Percentiles rank a stretch among this genome's conserved stretches.
These are phyloP conservation scores for Amblyraja radiata DNA, from an alignment of 2,797 vertebrate species.

Conservation along the genomic window DNA sequence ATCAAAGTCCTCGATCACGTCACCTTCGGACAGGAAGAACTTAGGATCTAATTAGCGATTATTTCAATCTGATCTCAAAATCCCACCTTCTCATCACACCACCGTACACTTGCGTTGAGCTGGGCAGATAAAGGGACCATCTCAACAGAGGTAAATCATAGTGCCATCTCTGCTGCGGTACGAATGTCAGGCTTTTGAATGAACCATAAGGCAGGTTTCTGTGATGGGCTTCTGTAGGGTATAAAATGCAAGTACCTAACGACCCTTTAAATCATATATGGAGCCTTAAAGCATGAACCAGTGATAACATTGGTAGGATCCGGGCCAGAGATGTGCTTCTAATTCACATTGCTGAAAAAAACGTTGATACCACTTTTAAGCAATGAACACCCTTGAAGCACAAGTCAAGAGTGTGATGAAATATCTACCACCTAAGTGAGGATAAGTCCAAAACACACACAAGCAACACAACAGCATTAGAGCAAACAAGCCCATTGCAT, in stretches of 20 bases:
- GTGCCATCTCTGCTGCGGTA: background rate
- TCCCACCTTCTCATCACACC: background rate
- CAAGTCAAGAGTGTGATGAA: too few relatives aligned
- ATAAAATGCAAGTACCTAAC: background rate
- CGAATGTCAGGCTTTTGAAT: background rate
- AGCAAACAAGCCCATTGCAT: too few relatives aligned
- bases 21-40: constrained; percentile 16
- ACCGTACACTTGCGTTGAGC: background rate
- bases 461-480: too few relatives aligned
- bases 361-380: background rate
- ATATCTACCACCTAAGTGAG: too few relatives aligned
- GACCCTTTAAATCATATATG: background rate
- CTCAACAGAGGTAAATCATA: background rate
- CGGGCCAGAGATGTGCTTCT: too few relatives aligned
- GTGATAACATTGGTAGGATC: background rate
- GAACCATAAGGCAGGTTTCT: background rate
- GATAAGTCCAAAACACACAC: too few relatives aligned
- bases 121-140: background rate
- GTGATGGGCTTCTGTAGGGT: background rate
- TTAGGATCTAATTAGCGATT: background rate
- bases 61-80: background rate
- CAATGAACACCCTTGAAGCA: background rate
- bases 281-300: background rate
- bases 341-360: background rate
- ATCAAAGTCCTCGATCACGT: constrained; percentile 19